These are phyloP conservation scores for Lordiphosa clarofinis DNA, from an alignment of 1,140 invertebrate genomes.

Conservation along the genomic window DNA sequence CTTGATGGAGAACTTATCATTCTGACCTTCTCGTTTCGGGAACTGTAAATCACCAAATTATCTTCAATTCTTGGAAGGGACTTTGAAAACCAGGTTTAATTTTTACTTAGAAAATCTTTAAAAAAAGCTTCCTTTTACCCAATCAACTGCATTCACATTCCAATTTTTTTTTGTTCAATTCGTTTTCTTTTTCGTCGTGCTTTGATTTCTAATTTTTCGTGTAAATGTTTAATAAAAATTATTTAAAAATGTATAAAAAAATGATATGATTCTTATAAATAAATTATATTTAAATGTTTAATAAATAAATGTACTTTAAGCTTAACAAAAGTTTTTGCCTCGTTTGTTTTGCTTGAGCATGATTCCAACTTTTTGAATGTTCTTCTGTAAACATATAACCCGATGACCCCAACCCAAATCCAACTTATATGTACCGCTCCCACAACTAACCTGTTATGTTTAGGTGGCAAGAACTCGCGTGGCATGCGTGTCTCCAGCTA, in stretches of 20 bases:
- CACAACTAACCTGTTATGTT: slow-evolving; percentile 35
- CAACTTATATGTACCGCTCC: slow-evolving; percentile 5
- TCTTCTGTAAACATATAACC: neutral
- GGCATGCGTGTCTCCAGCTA: slow-evolving; percentile 85
- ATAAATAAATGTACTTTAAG: slow-evolving; percentile 75
- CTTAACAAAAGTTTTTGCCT: slow-evolving; percentile 44
- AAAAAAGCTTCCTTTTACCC: slow-evolving; percentile 4
- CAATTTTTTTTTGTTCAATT: slow-evolving; percentile 9
- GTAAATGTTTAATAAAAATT: slow-evolving; percentile 57
- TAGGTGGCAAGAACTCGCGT: slow-evolving; percentile 84
- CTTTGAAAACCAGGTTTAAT: too few species aligned
- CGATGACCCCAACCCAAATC: too few species aligned
- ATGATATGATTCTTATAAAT: slow-evolving; percentile 7
- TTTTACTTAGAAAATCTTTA: too few species aligned
- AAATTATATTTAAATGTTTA: slow-evolving; percentile 51
- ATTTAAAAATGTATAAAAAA: slow-evolving; percentile 29
- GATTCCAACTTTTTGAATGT: slow-evolving; percentile 12
- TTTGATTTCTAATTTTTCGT: slow-evolving; percentile 54
- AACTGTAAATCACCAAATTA: too few species aligned
- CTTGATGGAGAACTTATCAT: too few species aligned
- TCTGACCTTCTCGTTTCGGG: too few species aligned
- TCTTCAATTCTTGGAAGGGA: too few species aligned
- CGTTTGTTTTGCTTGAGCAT: slow-evolving; percentile 44
- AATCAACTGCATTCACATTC: slow-evolving; percentile 1
- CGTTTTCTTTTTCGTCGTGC: slow-evolving; percentile 53